Evolutionary conservation across 1,140 invertebrate genomes (phyloP).

Genomic region (Monochamus saltuarius): DNA sequence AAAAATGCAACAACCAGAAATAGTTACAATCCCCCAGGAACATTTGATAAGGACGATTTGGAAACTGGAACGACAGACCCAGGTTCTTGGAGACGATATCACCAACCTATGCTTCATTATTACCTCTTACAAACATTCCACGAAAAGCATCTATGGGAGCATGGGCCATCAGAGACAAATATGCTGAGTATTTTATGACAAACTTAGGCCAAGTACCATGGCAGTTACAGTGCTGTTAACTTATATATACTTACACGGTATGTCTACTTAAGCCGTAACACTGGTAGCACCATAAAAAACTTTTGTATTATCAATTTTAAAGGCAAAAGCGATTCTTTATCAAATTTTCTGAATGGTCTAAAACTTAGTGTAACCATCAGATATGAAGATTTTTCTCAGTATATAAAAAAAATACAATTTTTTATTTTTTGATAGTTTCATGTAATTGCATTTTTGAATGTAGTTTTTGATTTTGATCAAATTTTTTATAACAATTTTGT

Average conservation of each 20-base stretch:
- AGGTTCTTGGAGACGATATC: conserved; percentile 10
- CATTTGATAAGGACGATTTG: conserved; percentile 9
- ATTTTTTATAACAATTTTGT: too few relatives aligned
- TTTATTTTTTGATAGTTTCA: background rate
- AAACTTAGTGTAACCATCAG: too few relatives aligned
- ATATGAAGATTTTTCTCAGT: too few relatives aligned
- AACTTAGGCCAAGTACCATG: conserved; percentile 6
- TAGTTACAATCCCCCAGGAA: conserved; percentile 1
- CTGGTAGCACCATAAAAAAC: too few relatives aligned
- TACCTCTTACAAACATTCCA: conserved; percentile 8
- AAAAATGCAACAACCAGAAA: conserved; percentile 6
- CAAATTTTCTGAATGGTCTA: too few relatives aligned
- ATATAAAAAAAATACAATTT: too few relatives aligned
- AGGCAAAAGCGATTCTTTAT: too few relatives aligned
- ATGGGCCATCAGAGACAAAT: conserved; percentile 12
- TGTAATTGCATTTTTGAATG: background rate
- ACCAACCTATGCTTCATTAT: too few relatives aligned
- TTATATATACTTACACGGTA: background rate
- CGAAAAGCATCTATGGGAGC: conserved; percentile 1
- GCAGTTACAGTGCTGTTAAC: conserved; percentile 9
- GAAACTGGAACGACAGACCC: conserved; percentile 7
- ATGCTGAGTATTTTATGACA: conserved; percentile 4
- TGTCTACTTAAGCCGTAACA: too few relatives aligned
- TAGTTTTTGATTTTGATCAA: too few relatives aligned
- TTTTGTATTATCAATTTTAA: background rate